These are phyloP conservation scores for Scaeva pyrastri DNA, from an alignment of 2,888 invertebrate genomes.

Conservation along the genomic window DNA sequence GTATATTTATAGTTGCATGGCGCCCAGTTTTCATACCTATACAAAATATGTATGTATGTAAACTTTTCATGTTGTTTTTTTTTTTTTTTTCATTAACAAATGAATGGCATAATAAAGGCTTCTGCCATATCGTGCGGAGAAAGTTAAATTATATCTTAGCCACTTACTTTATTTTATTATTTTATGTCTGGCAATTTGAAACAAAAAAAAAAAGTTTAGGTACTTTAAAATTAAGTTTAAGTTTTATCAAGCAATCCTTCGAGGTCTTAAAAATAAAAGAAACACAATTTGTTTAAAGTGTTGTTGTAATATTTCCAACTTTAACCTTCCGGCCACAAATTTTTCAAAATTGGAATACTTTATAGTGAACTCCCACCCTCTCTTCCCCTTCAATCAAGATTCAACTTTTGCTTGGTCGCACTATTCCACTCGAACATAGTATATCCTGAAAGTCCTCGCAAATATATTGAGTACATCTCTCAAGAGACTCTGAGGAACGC, in stretches of 20 bases:
- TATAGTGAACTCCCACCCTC: neutral
- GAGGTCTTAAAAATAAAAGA: too few relatives aligned
- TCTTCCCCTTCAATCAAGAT: neutral
- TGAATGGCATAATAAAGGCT: conserved; percentile 6
- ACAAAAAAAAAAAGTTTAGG: neutral
- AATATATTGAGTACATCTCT: neutral
- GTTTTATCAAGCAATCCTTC: neutral
- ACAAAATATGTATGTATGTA: neutral
- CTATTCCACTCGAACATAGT: too few relatives aligned
- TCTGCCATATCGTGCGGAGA: neutral
- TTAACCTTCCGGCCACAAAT: neutral
- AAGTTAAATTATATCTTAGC: conserved; percentile 16
- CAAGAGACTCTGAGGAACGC: neutral
- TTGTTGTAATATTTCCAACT: neutral
- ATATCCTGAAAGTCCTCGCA: neutral
- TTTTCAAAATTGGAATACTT: neutral
- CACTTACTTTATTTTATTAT: conserved; percentile 8
- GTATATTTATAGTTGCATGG: conserved; percentile 13
- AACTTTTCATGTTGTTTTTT: neutral
- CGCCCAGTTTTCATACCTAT: neutral
- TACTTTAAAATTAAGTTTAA: neutral
- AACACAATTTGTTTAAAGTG: too few relatives aligned
- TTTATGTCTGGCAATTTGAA: neutral
- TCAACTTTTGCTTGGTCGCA: neutral
- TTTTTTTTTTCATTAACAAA: conserved; percentile 7